Percentiles rank a stretch among this genome's conserved stretches.
These are phyloP conservation scores for Theocolax elegans DNA, from an alignment of 1,140 invertebrate species.

Conservation along the genomic window DNA sequence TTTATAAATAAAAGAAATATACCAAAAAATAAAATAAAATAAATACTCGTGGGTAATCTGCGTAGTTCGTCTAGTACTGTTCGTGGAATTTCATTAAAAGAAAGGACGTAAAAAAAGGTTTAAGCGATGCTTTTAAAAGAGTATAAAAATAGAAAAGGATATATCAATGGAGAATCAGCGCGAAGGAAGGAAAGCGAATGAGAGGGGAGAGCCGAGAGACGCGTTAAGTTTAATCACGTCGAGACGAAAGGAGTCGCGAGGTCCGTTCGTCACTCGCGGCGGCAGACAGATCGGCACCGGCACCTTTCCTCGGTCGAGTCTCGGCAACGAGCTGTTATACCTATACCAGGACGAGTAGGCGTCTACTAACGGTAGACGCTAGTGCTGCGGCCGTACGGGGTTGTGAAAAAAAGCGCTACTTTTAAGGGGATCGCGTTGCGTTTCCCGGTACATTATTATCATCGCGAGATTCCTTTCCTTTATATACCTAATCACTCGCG, in stretches of 20 bases:
- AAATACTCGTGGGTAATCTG: too few relatives aligned
- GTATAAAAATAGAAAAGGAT: conserved; percentile 21
- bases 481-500: background rate
- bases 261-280: conserved; percentile 13
- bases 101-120: too few relatives aligned
- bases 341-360: conserved; percentile 13
- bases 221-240: conserved; percentile 48
- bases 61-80: too few relatives aligned
- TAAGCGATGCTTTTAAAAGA: background rate
- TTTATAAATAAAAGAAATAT: too few relatives aligned
- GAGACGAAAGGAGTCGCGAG: conserved; percentile 7
- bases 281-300: conserved; percentile 45
- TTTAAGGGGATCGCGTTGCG: conserved; percentile 43
- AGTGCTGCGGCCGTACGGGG: background rate
- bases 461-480: conserved; percentile 13
- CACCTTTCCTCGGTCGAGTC: conserved; percentile 26
- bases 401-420: conserved; percentile 41
- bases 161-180: background rate
- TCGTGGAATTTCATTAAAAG: too few relatives aligned
- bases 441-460: conserved; percentile 46
- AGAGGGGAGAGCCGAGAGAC: background rate
- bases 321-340: background rate
- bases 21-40: too few relatives aligned
- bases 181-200: background rate
- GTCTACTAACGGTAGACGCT: conserved; percentile 25